Percentiles rank a stretch among this genome's conserved stretches.
Evolutionary conservation across 2,888 invertebrate species (phyloP).

Genomic region (Drosophila flavopinicola): DNA sequence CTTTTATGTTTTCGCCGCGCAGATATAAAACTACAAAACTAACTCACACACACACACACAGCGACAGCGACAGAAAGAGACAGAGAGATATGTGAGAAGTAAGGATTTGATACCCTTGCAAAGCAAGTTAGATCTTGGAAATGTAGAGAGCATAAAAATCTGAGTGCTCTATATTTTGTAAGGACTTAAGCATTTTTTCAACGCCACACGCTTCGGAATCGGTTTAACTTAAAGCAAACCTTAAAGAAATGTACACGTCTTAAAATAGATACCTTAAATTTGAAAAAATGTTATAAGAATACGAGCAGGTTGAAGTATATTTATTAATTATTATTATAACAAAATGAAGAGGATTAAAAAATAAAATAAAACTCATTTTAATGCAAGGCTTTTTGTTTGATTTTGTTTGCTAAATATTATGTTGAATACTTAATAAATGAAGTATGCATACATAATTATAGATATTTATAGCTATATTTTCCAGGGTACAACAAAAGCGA

Average conservation of each 20-base stretch:
- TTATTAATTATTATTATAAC: too few relatives aligned
- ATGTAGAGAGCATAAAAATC: conserved; percentile 19
- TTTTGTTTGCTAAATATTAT: too few relatives aligned
- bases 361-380: too few relatives aligned
- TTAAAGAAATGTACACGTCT: too few relatives aligned
- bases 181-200: not conserved
- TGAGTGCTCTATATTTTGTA: not conserved
- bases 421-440: too few relatives aligned
- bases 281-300: too few relatives aligned
- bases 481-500: conserved; percentile 15
- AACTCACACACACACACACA: conserved; percentile 30
- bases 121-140: conserved; percentile 22
- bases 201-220: not conserved
- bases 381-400: too few relatives aligned
- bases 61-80: not conserved
- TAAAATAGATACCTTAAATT: too few relatives aligned
- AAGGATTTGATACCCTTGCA: conserved; percentile 48
- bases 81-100: conserved; percentile 22
- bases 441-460: too few relatives aligned
- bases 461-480: not conserved
- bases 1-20: conserved; percentile 75
- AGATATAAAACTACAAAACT: conserved; percentile 62
- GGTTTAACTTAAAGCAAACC: too few relatives aligned
- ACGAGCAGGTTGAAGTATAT: too few relatives aligned
- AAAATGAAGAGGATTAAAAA: too few relatives aligned